Conservation (phyloP, 2,797 vertebrate species). For the Malurus leucopterus region DNA sequence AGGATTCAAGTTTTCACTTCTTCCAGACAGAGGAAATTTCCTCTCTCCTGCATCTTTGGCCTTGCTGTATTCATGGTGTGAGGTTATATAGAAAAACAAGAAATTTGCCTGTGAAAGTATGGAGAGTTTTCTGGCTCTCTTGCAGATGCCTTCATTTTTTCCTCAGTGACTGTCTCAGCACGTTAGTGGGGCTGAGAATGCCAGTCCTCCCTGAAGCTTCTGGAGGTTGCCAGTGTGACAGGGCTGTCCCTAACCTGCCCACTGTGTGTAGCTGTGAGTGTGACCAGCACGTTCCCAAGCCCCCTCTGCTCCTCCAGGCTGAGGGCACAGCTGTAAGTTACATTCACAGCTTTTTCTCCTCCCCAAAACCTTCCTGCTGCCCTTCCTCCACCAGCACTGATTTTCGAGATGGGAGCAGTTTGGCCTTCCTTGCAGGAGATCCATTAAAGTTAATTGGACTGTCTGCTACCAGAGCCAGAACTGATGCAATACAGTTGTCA, state of each 20-base stretch:
- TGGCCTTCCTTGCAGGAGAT: neutral
- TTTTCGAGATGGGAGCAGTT: neutral
- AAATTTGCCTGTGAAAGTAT: neutral
- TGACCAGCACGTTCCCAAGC: neutral
- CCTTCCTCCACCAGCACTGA: neutral
- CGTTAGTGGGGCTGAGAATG: neutral
- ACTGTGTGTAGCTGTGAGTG: neutral
- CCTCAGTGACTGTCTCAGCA: neutral
- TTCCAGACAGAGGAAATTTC: neutral
- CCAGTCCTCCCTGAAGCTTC: neutral
- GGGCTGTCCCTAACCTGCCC: neutral
- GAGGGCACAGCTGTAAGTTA: neutral
- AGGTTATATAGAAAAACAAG: neutral
- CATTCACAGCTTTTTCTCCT: neutral
- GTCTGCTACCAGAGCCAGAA: neutral
- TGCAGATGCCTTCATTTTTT: neutral
- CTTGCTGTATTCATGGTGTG: neutral
- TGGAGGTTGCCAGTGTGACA: neutral
- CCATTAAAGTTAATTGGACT: constrained; percentile 4
- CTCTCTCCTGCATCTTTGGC: neutral
- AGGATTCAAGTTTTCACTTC: neutral
- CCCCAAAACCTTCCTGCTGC: neutral
- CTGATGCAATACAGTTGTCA: neutral
- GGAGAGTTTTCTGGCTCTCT: neutral
- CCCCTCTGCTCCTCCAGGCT: neutral